Evolutionary conservation across 2,113 vertebrate genomes (phyloP).

Genomic region (Nycticryphes semicollaris): DNA sequence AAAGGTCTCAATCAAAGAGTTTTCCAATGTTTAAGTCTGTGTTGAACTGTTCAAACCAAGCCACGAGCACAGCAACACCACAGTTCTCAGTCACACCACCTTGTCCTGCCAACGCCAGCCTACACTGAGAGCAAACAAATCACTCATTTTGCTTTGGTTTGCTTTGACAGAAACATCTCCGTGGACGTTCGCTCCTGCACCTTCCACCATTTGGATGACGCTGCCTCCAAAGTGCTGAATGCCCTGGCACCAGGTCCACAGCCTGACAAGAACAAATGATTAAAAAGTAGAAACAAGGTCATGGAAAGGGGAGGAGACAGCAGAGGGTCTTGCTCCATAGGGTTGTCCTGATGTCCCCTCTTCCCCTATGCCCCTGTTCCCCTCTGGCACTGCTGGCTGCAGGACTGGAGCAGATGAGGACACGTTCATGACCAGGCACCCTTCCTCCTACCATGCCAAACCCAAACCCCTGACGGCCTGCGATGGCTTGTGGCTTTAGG

Average conservation of each 20-base stretch:
- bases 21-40: background rate
- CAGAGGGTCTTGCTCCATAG: background rate
- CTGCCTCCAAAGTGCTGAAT: background rate
- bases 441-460: background rate
- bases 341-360: background rate
- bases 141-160: background rate
- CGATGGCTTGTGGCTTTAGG: accelerated
- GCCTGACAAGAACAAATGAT: background rate
- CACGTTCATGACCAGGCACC: accelerated
- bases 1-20: background rate
- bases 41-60: background rate
- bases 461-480: background rate
- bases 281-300: background rate
- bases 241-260: background rate
- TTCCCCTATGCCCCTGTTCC: background rate
- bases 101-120: background rate
- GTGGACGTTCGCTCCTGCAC: accelerated
- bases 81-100: background rate
- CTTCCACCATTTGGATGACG: background rate
- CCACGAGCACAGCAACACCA: background rate
- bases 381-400: background rate
- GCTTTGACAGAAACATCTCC: background rate
- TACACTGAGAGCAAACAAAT: background rate
- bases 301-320: background rate
- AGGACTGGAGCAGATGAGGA: background rate